Conservation (phyloP, 2,888 invertebrate genomes). For the Dromius quadrimaculatus region DNA sequence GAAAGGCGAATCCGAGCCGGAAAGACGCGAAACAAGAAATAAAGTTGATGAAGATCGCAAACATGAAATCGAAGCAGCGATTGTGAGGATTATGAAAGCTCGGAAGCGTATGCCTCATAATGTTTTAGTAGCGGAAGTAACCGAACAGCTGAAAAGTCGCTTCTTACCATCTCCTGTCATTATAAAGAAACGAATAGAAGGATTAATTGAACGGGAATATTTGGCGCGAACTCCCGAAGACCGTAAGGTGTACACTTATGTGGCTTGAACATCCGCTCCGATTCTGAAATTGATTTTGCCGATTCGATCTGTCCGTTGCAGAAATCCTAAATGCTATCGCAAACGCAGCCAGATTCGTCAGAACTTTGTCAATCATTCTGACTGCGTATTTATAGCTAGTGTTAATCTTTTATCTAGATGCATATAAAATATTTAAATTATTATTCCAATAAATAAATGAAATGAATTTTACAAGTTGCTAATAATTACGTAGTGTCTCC, state of each 20-base stretch:
- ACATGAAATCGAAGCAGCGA: slow-evolving; percentile 99
- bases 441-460: slow-evolving; percentile 51
- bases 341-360: slow-evolving; percentile 44
- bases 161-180: slow-evolving; percentile 98
- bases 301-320: slow-evolving; percentile 36
- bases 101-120: slow-evolving; percentile 95
- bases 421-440: slow-evolving; percentile 52
- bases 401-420: slow-evolving; percentile 49
- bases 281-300: slow-evolving; percentile 19
- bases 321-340: slow-evolving; percentile 44
- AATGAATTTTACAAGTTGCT: slow-evolving; percentile 50
- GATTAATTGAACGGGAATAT: slow-evolving; percentile 98
- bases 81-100: slow-evolving; percentile 99
- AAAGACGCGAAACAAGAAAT: slow-evolving; percentile 95
- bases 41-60: slow-evolving; percentile 99
- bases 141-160: slow-evolving; percentile 95
- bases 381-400: slow-evolving; percentile 51
- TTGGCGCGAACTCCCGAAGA: slow-evolving; percentile 97
- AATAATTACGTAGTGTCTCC: slow-evolving; percentile 48
- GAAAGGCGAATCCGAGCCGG: slow-evolving; percentile 98
- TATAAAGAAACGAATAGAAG: slow-evolving; percentile 99
- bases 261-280: slow-evolving; percentile 75
- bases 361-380: slow-evolving; percentile 45
- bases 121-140: slow-evolving; percentile 95
- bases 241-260: slow-evolving; percentile 95